Conservation (phyloP, 2,113 vertebrate genomes). For the Pogona vitticeps region DNA sequence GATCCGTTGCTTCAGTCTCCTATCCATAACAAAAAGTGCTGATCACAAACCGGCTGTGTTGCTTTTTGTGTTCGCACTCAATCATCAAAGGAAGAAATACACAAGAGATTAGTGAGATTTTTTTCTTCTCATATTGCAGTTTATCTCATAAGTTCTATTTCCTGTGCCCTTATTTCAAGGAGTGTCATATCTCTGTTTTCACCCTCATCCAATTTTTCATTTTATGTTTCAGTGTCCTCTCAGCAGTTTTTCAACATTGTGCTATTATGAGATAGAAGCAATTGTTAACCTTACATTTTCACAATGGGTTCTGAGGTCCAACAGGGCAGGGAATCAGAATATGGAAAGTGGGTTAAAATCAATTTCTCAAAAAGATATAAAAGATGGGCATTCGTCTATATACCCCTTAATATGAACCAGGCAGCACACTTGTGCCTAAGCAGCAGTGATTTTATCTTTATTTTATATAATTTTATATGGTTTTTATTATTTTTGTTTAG, state of each 20-base stretch:
- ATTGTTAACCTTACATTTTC: slow-evolving; percentile 69
- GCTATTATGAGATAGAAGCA: slow-evolving; percentile 62
- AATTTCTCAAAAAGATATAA: background rate
- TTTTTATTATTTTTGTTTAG: too few relatives aligned
- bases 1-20: slow-evolving; percentile 39
- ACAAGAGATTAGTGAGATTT: slow-evolving; percentile 66
- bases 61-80: slow-evolving; percentile 62
- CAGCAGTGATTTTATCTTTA: too few relatives aligned
- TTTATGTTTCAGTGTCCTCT: slow-evolving; percentile 59
- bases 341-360: background rate
- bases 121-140: slow-evolving; percentile 48
- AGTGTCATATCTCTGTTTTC: slow-evolving; percentile 48
- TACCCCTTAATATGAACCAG: too few relatives aligned
- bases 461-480: too few relatives aligned
- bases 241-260: slow-evolving; percentile 54
- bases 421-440: too few relatives aligned
- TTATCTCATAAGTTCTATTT: slow-evolving; percentile 68
- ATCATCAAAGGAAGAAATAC: slow-evolving; percentile 60
- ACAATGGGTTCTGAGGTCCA: slow-evolving; percentile 50
- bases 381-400: background rate
- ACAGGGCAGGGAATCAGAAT: background rate
- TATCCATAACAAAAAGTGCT: slow-evolving; percentile 58
- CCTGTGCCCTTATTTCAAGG: slow-evolving; percentile 57
- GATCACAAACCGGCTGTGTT: slow-evolving; percentile 61
- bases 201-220: slow-evolving; percentile 53